Evolutionary conservation across 2,888 invertebrate genomes (phyloP).

Genomic region (Gari tellinella): DNA sequence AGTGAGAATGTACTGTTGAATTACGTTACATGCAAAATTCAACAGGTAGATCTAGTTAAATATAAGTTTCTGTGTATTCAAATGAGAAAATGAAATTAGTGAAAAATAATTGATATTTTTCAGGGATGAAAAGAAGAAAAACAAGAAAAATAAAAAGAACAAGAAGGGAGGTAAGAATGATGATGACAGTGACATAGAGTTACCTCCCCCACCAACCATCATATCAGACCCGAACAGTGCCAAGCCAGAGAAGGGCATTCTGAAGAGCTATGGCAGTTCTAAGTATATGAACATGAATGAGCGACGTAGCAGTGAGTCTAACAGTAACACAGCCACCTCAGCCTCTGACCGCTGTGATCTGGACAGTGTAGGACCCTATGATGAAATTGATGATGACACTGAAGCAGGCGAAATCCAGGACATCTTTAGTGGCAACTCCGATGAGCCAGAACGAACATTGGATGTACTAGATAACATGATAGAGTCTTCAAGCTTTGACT

Average conservation of each 20-base stretch:
- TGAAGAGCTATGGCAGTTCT: conserved; percentile 72
- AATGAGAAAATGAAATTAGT: too few relatives aligned
- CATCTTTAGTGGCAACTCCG: conserved; percentile 71
- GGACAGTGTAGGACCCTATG: conserved; percentile 73
- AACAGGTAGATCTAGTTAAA: too few relatives aligned
- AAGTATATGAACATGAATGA: conserved; percentile 59
- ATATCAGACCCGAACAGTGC: conserved; percentile 77
- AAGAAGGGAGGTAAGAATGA: conserved; percentile 72
- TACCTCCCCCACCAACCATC: conserved; percentile 79
- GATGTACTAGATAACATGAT: conserved; percentile 73
- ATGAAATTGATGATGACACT: conserved; percentile 73
- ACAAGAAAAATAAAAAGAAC: conserved; percentile 69
- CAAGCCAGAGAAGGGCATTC: conserved; percentile 81
- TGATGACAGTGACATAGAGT: conserved; percentile 78
- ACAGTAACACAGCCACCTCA: conserved; percentile 62
- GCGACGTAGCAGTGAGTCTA: conserved; percentile 70
- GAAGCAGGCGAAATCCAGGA: conserved; percentile 78
- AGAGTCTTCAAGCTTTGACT: conserved; percentile 77
- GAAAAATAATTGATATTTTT: conserved; percentile 1
- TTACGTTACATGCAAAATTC: too few relatives aligned
- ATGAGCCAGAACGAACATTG: conserved; percentile 65
- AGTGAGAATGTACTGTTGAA: too few relatives aligned
- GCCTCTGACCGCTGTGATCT: conserved; percentile 66
- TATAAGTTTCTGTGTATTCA: too few relatives aligned
- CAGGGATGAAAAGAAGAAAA: conserved; percentile 64